phyloP scores from a whole-genome alignment of 1,140 invertebrate species.

The Cataglyphis hispanica region DNA sequence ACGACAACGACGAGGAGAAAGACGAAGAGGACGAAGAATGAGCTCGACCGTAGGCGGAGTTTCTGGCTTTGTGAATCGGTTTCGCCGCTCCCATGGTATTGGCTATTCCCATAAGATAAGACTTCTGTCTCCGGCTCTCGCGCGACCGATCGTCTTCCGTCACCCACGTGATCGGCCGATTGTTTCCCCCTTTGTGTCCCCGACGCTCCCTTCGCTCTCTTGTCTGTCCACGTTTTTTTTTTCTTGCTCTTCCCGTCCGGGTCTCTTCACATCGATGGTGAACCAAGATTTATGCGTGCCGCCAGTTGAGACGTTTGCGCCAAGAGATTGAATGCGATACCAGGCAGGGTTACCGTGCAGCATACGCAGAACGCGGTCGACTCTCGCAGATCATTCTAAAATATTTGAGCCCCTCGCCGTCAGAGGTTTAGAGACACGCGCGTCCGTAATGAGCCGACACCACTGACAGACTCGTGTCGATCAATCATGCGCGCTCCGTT shows the following conservation, averaged over 20 bases:
- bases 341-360: slow-evolving; percentile 65
- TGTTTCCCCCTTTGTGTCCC: slow-evolving; percentile 80
- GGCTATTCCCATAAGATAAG: slow-evolving; percentile 64
- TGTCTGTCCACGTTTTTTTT: slow-evolving; percentile 43
- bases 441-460: slow-evolving; percentile 43
- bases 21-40: slow-evolving; percentile 49
- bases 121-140: slow-evolving; percentile 61
- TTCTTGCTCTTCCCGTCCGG: slow-evolving; percentile 9
- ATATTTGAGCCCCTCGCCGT: slow-evolving; percentile 57
- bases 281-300: slow-evolving; percentile 84
- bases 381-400: slow-evolving; percentile 72
- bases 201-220: slow-evolving; percentile 30
- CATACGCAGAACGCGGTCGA: slow-evolving; percentile 52
- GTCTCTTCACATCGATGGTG: slow-evolving; percentile 59
- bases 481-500: slow-evolving; percentile 30
- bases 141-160: slow-evolving; percentile 77
- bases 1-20: slow-evolving; percentile 55
- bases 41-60: slow-evolving; percentile 82
- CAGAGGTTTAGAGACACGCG: slow-evolving; percentile 51
- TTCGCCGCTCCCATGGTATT: slow-evolving; percentile 81
- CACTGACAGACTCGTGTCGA: slow-evolving; percentile 20
- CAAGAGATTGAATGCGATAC: slow-evolving; percentile 84
- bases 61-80: slow-evolving; percentile 79
- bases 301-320: slow-evolving; percentile 86
- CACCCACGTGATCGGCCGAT: slow-evolving; percentile 82